phyloP scores from a whole-genome alignment of 2,113 vertebrate species.

The Cranoglanis bouderius region DNA sequence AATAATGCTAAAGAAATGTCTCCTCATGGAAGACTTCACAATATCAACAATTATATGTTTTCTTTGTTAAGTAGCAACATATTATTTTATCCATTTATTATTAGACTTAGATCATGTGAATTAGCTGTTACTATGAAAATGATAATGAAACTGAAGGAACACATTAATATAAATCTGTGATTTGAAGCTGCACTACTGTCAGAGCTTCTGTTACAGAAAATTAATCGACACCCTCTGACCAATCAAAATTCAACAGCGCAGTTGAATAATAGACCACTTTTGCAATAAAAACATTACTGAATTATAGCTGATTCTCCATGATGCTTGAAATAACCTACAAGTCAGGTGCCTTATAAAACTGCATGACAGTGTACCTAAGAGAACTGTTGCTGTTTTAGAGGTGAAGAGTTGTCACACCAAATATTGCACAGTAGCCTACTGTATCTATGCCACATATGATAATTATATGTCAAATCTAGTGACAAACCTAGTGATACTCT shows the following conservation, averaged over 20 bases:
- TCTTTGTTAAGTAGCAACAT: background rate
- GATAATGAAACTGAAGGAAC: background rate
- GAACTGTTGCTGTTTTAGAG: background rate
- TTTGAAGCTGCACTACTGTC: background rate
- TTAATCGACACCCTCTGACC: background rate
- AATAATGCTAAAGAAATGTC: background rate
- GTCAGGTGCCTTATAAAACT: background rate
- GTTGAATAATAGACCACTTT: background rate
- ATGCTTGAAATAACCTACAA: background rate
- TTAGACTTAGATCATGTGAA: background rate
- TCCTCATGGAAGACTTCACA: background rate
- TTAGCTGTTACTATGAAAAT: background rate
- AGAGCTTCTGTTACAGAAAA: background rate
- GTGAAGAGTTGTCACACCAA: background rate
- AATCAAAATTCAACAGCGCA: background rate
- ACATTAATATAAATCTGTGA: background rate
- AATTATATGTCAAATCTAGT: background rate
- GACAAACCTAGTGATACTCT: slow-evolving; percentile 87
- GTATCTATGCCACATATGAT: background rate
- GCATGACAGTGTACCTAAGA: background rate
- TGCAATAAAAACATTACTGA: background rate
- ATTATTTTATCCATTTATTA: background rate
- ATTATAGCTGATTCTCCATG: background rate
- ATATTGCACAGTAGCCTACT: background rate
- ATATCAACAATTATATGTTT: background rate